Evolutionary conservation across 1,140 invertebrate genomes (phyloP), one percentile per base, ranked within the genome.

Genomic region (Antheraea mylitta): DNA sequence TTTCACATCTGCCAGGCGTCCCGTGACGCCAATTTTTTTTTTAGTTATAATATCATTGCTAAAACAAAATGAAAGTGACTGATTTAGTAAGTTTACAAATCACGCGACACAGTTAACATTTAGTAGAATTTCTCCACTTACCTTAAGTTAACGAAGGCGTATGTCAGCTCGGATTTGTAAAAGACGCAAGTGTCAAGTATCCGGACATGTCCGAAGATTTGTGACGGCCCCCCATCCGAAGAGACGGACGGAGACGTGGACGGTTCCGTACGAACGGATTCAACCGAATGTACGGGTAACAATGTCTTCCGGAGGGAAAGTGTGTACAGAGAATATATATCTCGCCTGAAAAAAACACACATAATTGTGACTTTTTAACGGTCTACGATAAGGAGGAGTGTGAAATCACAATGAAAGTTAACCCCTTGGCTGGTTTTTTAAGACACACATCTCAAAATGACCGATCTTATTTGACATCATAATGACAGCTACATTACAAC

Each of bases 91-190:
- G n/a, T n/a, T n/a, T n/a, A n/a, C n/a, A 30, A 30, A 30, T 30
- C 22, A 2, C 22, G 22, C 22, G 22, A 30, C 22, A 30, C 4
- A 30, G 22, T 30, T 53, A 13, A 16, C 5, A 53, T 53, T 13
- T 2, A 53, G 13, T 11, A 0, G 16, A 16, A 16, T 16, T 16
- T 16, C 0, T 68, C 42, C 16, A 71, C 78, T 82, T 42, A 91
- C 91, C 91, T 87, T 36, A 95, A 90, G 87, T 95, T 95, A 18
- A 95, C 95, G 77, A 95, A 95, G 11, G 94, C 95, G 74, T 93
- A 95, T 65, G 89, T 92, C 69, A 94, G 83, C 18, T 93, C 78
- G 0, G 93, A 93, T 69, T 93, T 91, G 69, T 92, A 95, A 75
- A 95, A 95, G 9, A 95, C 94, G 42, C 89, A 91, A 0, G 76